phyloP scores from a whole-genome alignment of 1,140 invertebrate species.

The Drosophila trapezifrons region DNA sequence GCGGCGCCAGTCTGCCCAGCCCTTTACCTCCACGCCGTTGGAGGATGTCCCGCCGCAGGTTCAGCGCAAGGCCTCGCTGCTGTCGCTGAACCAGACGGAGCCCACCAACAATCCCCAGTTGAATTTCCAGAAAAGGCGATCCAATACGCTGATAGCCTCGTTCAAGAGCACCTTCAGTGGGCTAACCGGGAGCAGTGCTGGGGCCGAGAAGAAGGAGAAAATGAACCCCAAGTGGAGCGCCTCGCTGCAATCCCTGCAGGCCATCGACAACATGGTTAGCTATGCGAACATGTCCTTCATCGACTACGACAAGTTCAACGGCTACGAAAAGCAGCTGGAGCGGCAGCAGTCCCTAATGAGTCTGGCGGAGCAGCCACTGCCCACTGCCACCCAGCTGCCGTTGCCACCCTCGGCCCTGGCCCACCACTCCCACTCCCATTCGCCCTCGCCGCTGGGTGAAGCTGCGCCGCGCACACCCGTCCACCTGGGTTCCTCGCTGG shows the following conservation, averaged over 20 bases:
- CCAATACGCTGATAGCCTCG: conserved; percentile 72
- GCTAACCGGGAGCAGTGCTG: conserved; percentile 26
- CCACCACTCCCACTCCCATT: conserved; percentile 35
- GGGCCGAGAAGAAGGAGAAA: conserved; percentile 71
- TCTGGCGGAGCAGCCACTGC: conserved; percentile 56
- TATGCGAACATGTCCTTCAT: conserved; percentile 84
- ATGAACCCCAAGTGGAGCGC: conserved; percentile 83
- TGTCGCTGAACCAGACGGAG: conserved; percentile 50
- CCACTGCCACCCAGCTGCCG: conserved; percentile 36
- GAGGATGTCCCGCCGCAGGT: conserved; percentile 32
- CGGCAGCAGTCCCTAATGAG: conserved; percentile 75
- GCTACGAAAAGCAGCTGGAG: conserved; percentile 81
- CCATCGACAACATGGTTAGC: conserved; percentile 84
- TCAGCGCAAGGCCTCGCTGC: conserved; percentile 54
- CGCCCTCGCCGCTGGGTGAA: conserved; percentile 47
- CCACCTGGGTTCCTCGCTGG: conserved; percentile 27
- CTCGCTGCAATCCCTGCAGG: conserved; percentile 80
- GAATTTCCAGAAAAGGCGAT: conserved; percentile 76
- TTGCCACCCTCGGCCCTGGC: conserved; percentile 39
- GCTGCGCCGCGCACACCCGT: conserved; percentile 10
- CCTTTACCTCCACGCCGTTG: conserved; percentile 60
- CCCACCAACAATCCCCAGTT: conserved; percentile 55
- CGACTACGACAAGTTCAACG: conserved; percentile 84
- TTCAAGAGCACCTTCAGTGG: conserved; percentile 68
- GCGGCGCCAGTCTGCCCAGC: conserved; percentile 59